Percentiles rank a stretch among this genome's conserved stretches.
Evolutionary conservation across 1,140 invertebrate genomes (phyloP).

Genomic region (Portunus trituberculatus): DNA sequence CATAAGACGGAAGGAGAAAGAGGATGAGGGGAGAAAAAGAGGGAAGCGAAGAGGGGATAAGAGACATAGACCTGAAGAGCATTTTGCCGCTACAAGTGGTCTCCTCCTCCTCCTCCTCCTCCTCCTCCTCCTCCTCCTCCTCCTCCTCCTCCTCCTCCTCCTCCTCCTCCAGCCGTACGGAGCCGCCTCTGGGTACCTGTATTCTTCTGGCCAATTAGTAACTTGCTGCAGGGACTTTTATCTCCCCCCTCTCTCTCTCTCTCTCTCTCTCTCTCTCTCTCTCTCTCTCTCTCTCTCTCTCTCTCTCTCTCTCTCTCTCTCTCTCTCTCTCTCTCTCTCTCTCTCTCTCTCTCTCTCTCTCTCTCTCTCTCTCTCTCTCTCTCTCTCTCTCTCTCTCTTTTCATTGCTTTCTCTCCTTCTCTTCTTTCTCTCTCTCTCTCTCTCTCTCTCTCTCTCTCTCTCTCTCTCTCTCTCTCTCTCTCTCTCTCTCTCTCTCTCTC

Average conservation of each 20-base stretch:
- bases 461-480: neutral
- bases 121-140: neutral
- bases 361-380: no score
- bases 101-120: neutral
- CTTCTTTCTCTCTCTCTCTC: neutral
- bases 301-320: neutral
- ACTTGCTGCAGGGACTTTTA: neutral
- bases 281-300: neutral
- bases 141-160: neutral
- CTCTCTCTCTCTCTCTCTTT: no score
- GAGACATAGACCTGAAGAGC: neutral
- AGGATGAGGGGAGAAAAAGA: neutral
- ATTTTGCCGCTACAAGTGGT: neutral
- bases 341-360: neutral
- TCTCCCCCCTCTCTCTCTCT: neutral
- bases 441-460: neutral
- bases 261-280: neutral
- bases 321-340: slow-evolving; percentile 27
- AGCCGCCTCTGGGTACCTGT: neutral
- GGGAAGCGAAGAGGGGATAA: neutral
- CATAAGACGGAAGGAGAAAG: neutral
- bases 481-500: neutral
- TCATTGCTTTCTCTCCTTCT: neutral
- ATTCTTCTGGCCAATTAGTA: slow-evolving; percentile 48
- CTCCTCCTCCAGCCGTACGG: neutral